Evolutionary conservation across 2,113 vertebrate species (phyloP).

Genomic region (Mohoua ochrocephala): DNA sequence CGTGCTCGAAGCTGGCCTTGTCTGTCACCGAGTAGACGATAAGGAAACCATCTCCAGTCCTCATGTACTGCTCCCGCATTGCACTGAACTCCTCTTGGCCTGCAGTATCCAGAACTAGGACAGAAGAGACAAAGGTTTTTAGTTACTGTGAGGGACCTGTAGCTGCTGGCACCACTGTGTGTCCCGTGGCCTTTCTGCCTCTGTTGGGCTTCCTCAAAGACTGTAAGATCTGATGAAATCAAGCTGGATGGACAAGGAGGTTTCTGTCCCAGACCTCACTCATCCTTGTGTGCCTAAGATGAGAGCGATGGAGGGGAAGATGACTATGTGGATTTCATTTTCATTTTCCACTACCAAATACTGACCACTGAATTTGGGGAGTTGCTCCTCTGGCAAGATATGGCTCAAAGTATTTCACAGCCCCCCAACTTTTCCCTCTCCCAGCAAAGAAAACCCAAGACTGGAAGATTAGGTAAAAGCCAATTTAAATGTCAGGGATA

Average conservation of each 20-base stretch:
- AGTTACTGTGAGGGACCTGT: neutral
- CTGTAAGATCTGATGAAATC: neutral
- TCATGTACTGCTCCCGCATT: constrained; percentile 99
- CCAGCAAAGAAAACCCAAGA: neutral
- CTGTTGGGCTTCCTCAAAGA: neutral
- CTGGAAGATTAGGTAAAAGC: neutral
- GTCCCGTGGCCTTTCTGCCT: neutral
- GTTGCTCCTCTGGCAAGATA: neutral
- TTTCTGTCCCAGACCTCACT: neutral
- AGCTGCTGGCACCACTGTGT: neutral
- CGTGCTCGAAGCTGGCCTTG: constrained; percentile 98
- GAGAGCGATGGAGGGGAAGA: neutral
- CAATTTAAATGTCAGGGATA: neutral
- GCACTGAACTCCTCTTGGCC: constrained; percentile 99
- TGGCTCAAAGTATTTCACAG: neutral
- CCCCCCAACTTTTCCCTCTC: neutral
- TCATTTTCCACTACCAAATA: neutral
- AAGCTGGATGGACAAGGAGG: neutral
- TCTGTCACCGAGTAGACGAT: constrained; percentile 97
- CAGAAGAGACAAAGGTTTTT: neutral
- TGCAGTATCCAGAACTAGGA: constrained; percentile 90
- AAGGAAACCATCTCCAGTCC: constrained; percentile 96
- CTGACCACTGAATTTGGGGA: neutral
- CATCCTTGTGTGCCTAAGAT: neutral
- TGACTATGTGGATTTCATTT: neutral